Evolutionary conservation across 2,888 invertebrate genomes (phyloP).

Genomic region (Ephialtes manifestator): DNA sequence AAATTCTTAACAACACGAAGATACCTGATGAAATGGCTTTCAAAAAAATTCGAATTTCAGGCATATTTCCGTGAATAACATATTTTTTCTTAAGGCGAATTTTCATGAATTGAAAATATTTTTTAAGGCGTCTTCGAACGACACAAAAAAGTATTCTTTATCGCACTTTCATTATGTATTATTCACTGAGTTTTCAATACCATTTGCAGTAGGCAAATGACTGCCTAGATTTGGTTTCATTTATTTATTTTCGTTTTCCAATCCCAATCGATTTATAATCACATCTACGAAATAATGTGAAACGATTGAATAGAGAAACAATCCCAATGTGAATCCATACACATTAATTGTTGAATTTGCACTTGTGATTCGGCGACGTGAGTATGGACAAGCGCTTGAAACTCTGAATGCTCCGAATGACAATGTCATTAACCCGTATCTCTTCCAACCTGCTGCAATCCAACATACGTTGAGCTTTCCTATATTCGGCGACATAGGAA

Average conservation of each 20-base stretch:
- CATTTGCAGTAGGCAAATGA: no score
- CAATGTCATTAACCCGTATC: constrained; percentile 14
- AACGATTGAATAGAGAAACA: not conserved
- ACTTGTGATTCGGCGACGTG: not conserved
- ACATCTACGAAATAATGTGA: constrained; percentile 2
- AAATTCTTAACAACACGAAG: no score
- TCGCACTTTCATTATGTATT: no score
- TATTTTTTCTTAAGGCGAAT: no score
- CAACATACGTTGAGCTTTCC: not conserved
- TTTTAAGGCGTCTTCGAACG: no score
- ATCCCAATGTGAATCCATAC: not conserved
- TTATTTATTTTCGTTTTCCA: not conserved
- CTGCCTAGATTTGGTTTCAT: no score
- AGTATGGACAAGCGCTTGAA: not conserved
- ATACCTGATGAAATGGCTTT: no score
- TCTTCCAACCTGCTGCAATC: not conserved
- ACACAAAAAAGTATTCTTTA: no score
- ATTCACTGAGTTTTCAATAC: no score
- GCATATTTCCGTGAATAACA: no score
- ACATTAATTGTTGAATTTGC: constrained; percentile 22
- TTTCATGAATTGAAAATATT: no score
- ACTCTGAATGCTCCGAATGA: constrained; percentile 22
- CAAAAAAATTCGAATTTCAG: no score
- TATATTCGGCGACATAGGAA: not conserved
- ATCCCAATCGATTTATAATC: not conserved